A percentile compares a stretch with the other conserved stretches of the same genome.
Evolutionary conservation across 2,797 vertebrate genomes (phyloP).

Genomic region (Poecilia gillii): DNA sequence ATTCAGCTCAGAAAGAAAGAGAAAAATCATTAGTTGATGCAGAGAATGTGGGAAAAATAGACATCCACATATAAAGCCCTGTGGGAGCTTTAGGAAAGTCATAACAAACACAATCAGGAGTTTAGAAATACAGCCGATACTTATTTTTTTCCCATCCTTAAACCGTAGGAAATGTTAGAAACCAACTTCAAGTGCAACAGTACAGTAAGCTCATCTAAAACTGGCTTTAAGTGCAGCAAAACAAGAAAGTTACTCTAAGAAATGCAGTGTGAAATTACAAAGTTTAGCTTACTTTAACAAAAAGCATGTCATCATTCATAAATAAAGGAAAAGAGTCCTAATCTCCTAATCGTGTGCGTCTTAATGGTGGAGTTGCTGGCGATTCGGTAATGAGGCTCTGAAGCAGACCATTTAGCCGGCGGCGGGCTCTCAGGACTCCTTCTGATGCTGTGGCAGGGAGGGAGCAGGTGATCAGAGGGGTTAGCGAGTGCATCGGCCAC

Average conservation of each 20-base stretch:
- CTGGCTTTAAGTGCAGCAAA: constrained; percentile 45
- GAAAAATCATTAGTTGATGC: constrained; percentile 52
- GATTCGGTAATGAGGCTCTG: constrained; percentile 99
- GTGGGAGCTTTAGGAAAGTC: constrained; percentile 44
- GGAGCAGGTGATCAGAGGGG: constrained; percentile 70
- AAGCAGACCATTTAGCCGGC: constrained; percentile 93
- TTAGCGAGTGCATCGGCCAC: constrained; percentile 88
- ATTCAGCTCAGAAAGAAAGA: constrained; percentile 29
- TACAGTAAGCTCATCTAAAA: constrained; percentile 21
- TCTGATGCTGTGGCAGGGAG: constrained; percentile 82
- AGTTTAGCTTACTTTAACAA: constrained; percentile 37
- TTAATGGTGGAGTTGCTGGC: constrained; percentile 90
- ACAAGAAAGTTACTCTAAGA: constrained; percentile 16
- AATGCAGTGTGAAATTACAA: constrained; percentile 25
- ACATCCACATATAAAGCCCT: constrained; percentile 51
- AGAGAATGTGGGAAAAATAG: constrained; percentile 57
- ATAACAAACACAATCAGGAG: constrained; percentile 55
- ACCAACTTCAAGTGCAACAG: constrained; percentile 39
- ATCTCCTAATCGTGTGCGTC: constrained; percentile 90
- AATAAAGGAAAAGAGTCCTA: constrained; percentile 46
- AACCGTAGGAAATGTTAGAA: constrained; percentile 36
- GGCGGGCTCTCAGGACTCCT: constrained; percentile 88
- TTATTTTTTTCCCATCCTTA: constrained; percentile 22
- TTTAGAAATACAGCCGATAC: constrained; percentile 34
- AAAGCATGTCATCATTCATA: constrained; percentile 32